Evolutionary conservation across 2,797 vertebrate species (phyloP).

Genomic region (Moxostoma hubbsi): DNA sequence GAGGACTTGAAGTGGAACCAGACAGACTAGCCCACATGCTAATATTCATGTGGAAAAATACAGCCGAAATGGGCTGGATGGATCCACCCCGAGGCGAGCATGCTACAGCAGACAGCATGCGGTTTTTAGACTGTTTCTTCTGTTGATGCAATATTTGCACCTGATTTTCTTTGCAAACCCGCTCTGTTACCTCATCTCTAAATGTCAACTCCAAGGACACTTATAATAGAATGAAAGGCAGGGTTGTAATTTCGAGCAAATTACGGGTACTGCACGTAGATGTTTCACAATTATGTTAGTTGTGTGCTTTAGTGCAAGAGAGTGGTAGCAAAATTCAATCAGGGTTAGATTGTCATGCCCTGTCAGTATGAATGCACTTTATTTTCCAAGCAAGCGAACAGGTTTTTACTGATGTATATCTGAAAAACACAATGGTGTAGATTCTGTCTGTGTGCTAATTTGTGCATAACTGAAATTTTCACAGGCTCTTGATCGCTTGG

Average conservation of each 20-base stretch:
- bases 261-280: slow-evolving; percentile 12
- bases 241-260: slow-evolving; percentile 37
- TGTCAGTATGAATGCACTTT: slow-evolving; percentile 29
- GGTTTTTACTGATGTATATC: slow-evolving; percentile 30
- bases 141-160: slow-evolving; percentile 46
- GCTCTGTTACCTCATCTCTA: slow-evolving; percentile 21
- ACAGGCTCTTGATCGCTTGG: too few species aligned
- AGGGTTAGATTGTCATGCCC: slow-evolving; percentile 35
- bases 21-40: slow-evolving; percentile 36
- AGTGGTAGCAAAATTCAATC: slow-evolving; percentile 30
- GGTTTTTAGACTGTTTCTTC: slow-evolving; percentile 27
- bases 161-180: slow-evolving; percentile 34
- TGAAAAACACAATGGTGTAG: slow-evolving; percentile 17
- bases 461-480: neutral
- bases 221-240: slow-evolving; percentile 22
- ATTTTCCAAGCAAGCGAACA: slow-evolving; percentile 12
- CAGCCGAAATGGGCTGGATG: slow-evolving; percentile 12
- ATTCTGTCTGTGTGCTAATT: slow-evolving; percentile 12
- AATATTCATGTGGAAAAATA: slow-evolving; percentile 40
- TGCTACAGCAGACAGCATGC: slow-evolving; percentile 18
- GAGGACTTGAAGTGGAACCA: slow-evolving; percentile 19
- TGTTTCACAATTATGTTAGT: slow-evolving; percentile 37
- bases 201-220: slow-evolving; percentile 29
- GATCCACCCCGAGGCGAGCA: neutral
- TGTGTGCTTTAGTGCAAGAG: slow-evolving; percentile 23